Conservation (phyloP, 2,888 invertebrate genomes). For the Malthinus flaveolus region DNA sequence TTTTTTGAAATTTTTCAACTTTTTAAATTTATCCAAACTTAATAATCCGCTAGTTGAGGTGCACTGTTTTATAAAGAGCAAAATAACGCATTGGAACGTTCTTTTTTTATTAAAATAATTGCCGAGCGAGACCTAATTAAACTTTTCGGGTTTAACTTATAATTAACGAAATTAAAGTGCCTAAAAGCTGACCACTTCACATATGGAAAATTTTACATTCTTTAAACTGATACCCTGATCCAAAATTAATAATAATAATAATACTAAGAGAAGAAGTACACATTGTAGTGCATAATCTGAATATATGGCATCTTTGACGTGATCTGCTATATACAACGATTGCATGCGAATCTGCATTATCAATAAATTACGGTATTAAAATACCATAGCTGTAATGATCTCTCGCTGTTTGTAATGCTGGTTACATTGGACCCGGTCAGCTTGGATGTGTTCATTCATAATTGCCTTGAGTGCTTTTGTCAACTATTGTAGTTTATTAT, state of each 20-base stretch:
- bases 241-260: constrained; percentile 16
- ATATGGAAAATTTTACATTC: not conserved
- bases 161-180: not conserved
- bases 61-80: no score
- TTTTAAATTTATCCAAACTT: no score
- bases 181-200: not conserved
- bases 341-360: constrained; percentile 51
- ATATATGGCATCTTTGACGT: constrained; percentile 17
- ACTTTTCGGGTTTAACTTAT: not conserved
- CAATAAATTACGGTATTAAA: constrained; percentile 54
- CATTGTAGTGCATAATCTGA: constrained; percentile 13
- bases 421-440: constrained; percentile 31
- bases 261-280: constrained; percentile 16
- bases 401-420: constrained; percentile 49
- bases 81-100: not conserved
- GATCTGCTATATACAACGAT: constrained; percentile 30
- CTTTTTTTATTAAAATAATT: constrained; percentile 2
- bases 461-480: constrained; percentile 39
- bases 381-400: constrained; percentile 51
- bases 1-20: no score
- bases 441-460: constrained; percentile 46
- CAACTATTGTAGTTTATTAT: constrained; percentile 13
- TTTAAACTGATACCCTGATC: not conserved
- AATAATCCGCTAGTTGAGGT: no score
- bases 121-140: not conserved